Base-by-base conservation (phyloP, 2,888 invertebrate genomes). In the Blastobasis lacticolella region DNA sequence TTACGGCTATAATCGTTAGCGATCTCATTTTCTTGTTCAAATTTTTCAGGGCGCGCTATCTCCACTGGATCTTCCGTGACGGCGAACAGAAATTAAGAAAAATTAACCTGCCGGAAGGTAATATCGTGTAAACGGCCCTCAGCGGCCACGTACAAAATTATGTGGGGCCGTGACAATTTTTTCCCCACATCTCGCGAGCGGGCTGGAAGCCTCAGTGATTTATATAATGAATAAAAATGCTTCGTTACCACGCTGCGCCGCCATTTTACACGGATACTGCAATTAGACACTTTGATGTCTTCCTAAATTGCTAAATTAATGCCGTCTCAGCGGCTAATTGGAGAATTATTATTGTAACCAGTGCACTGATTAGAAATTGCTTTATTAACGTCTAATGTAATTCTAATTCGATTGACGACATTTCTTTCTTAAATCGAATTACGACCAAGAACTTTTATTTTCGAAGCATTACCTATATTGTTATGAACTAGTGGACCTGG, bases 211-310 rank as follows among this genome's bases (percentile, higher is more conserved):
- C 74, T 44, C 56, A 38, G 73, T 86, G 86, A 87, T 85, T 87
- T 85, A 86, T 87, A 71, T 88, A 86, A 88, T 88, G 88, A 87
- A 84, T 87, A 88, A 87, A 87, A 86, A 88, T 87, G 85, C 76
- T 77, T 69, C 63, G 68, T 64, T 23, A 67, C 61, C 62, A 64
- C 67, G 58, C 59, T 57, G 57, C 54, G 60, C 55, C 59, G 69
- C 70, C 72, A 73, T 76, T 80, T 79, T 71, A 66, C 73, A 68
- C 71, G 73, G 78, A 81, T 79, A 74, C 69, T 76, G 76, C 79
- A 84, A 87, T 87, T 87, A 86, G 78, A 75, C 61, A 63, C 62
- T 61, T 71, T 78, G 73, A 81, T 78, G 72, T 77, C 73, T 67
- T 73, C 75, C 73, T 63, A 75, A 75, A 78, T 76, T 75, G 71